These are phyloP conservation scores for Lemur catta DNA, from an alignment of 2,797 vertebrate species.

Conservation along the genomic window DNA sequence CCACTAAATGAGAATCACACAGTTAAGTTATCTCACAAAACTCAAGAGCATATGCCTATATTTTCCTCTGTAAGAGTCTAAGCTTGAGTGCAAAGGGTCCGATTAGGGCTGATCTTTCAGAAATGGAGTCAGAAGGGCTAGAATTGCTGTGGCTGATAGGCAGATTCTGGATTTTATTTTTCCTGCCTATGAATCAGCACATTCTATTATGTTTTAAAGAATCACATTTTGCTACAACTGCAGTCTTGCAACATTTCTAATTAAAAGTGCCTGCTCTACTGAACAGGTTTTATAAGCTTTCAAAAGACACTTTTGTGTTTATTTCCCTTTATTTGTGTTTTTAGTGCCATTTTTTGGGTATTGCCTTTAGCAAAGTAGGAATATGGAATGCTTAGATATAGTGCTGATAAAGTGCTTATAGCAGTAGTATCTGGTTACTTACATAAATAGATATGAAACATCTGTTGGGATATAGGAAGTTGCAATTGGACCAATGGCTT, in stretches of 20 bases:
- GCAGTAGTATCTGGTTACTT: not conserved
- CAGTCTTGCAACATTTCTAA: constrained; percentile 48
- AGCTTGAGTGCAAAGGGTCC: not conserved
- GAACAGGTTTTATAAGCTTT: constrained; percentile 59
- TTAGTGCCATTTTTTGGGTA: constrained; percentile 33
- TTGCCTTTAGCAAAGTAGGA: constrained; percentile 46
- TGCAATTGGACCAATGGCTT: not conserved
- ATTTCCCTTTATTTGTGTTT: constrained; percentile 62
- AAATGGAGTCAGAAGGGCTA: constrained; percentile 7
- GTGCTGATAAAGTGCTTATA: not conserved
- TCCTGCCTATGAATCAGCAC: constrained; percentile 38
- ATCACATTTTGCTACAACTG: constrained; percentile 51
- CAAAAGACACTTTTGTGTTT: constrained; percentile 38
- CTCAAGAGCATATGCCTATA: not conserved
- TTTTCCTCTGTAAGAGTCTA: not conserved
- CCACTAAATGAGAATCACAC: not conserved
- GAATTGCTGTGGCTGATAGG: not conserved
- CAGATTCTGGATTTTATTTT: not conserved
- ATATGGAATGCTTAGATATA: constrained; percentile 30
- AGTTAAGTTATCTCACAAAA: not conserved
- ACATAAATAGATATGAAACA: constrained; percentile 2
- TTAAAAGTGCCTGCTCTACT: constrained; percentile 56
- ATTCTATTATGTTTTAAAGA: constrained; percentile 53
- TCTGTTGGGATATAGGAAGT: not conserved
- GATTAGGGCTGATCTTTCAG: constrained; percentile 35